Base-by-base conservation (phyloP, 2,888 invertebrate species). In the Pachliopta kotzebuea region DNA sequence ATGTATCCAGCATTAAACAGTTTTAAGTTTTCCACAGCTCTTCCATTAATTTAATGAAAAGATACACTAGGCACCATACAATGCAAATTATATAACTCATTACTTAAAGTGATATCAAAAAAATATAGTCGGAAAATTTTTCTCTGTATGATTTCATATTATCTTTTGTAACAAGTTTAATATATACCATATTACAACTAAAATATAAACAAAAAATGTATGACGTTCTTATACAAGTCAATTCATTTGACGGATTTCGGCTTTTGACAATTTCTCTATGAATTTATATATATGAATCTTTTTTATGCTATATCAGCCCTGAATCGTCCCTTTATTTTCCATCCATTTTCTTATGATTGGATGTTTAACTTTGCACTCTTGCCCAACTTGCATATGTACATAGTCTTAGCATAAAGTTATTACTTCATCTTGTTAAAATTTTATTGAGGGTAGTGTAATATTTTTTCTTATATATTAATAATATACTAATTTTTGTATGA, bases 361-460 rank as follows among this genome's bases (percentile, higher is more conserved):
- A 88, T 83, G 82, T 85, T 81, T 80, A 81, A 81, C 84, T 77
- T 80, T 77, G 84, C 77, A 79, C 20, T 89, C 90, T 90, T 90
- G 90, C 90, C 90, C 85, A 79, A 82, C 84, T 85, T 85, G 84
- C 86, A 85, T 88, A 84, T 86, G 56, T 56, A 87, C 86, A 89
- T 89, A 90, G 75, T 84, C 79, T 70, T 81, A 80, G 76, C 83
- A 76, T 78, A 78, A 83, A 78, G 80, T 74, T 80, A 85, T 83
- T 86, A 84, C 80, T 76, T 79, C 80, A 85, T 85, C 85, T 88
- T 85, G 87, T 88, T 88, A 84, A 85, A 84, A 82, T 88, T 37
- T 86, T 61, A 65, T 87, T 84, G 84, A 84, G 78, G 81, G 78
- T 89, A 87, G 85, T 85, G 83, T 85, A 82, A 68, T 72, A 78